Base-by-base conservation (phyloP, 2,797 vertebrate species). In the Manis pentadactyla region DNA sequence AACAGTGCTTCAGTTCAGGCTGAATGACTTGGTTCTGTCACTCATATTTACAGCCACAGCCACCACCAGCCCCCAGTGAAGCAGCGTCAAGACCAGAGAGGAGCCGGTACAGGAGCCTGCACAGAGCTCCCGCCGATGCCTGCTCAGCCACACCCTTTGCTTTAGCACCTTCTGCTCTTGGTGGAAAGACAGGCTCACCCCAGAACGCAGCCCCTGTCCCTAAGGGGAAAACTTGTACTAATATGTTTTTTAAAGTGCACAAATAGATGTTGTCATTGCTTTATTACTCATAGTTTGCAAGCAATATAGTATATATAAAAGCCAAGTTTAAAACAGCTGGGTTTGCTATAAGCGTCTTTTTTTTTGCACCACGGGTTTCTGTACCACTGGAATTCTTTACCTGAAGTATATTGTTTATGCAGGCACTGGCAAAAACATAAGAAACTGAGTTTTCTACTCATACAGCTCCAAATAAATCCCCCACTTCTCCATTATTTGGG, bases 241-340 rank as follows among this genome's bases (percentile, higher is more conserved):
- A 42, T 51, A 59, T 59, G 55, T 89, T 77, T 34, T 18, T 61
- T 39, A 25, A 90, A 82, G 46, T 7, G 13, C 7, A 93, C 77
- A 87, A 37, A 90, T 0, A n/a, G 25, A n/a, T 34, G 21, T n/a
- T n/a, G n/a, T 59, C 57, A 91, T 4, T 21, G 46, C 61, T 94
- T 97, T 96, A 78, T 87, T 90, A 73, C 19, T 90, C 71, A 78
- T 11, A 34, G 13, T 39, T 39, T 86, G 14, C 37, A 85, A 85
- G 61, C 77, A 73, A n/a, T 53, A 64, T 39, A 27, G 5, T 59
- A 75, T 11, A 59, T 39, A 87, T 31, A 85, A 87, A 90, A 84
- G 31, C 83, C 69, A 83, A 46, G 75, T 95, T 89, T 31, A 90
- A 94, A 93, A 95, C 61, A 77, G 84, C 14, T 2, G 59, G 15